phyloP scores from a whole-genome alignment of 2,113 vertebrate genomes.

The Lota lota region DNA sequence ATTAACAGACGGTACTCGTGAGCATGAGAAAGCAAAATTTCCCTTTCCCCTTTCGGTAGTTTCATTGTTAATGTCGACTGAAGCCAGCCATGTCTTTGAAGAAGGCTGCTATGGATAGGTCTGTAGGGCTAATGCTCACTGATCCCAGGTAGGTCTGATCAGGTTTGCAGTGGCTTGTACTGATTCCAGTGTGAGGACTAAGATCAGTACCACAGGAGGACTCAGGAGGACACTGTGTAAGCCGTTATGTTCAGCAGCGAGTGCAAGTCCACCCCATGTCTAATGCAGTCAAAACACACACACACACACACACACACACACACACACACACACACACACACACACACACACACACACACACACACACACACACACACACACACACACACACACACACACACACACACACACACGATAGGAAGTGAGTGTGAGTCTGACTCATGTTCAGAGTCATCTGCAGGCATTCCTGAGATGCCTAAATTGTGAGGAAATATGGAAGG shows the following conservation, averaged over 20 bases:
- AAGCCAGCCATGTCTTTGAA: background rate
- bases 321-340: conserved; percentile 16
- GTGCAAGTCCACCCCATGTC: background rate
- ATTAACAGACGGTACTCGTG: too few relatives aligned
- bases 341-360: conserved; percentile 15
- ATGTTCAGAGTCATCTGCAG: conserved; percentile 63
- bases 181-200: too few relatives aligned
- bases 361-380: conserved; percentile 18
- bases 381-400: conserved; percentile 15
- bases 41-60: too few relatives aligned
- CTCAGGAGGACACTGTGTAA: too few relatives aligned
- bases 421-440: conserved; percentile 29
- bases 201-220: too few relatives aligned
- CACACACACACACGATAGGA: conserved; percentile 26
- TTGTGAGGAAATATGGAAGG: conserved; percentile 46
- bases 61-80: too few relatives aligned
- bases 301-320: conserved; percentile 15
- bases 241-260: too few relatives aligned
- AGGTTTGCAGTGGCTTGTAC: too few relatives aligned
- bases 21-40: too few relatives aligned
- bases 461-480: conserved; percentile 66
- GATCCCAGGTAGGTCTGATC: background rate
- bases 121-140: conserved; percentile 12
- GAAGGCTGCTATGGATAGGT: conserved; percentile 26
- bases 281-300: conserved; percentile 15